Base-by-base conservation (phyloP, 2,797 vertebrate species). In the Channa striata region DNA sequence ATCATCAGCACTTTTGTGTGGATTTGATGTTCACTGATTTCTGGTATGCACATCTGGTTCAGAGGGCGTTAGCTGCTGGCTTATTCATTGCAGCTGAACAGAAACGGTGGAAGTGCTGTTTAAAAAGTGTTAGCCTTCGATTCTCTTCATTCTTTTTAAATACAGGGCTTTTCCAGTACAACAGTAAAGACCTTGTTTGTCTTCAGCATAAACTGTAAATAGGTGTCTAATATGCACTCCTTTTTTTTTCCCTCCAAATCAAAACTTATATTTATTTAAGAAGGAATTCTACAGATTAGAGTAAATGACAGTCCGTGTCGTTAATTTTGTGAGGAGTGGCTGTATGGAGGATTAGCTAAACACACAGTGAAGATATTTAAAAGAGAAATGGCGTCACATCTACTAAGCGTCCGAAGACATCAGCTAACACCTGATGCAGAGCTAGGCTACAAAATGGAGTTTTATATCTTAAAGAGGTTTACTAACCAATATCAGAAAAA, bases 391-490 rank as follows among this genome's bases (percentile, higher is more conserved):
- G 52, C 65, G 68, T 80, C 75, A 70, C 81, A 81, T 89, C 83
- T 82, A 87, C 80, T 81, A 73, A 76, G 52, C 71, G 90, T 93
- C 72, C 84, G 82, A 83, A 82, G 83, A 89, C 64, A 46, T 80
- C 67, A 70, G 81, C 83, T 89, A 92, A 94, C 84, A 85, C 46
- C 68, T 71, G 78, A 85, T 81, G 76, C 74, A 77, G 78, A 89
- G 82, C 80, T 71, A 65, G 77, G 44, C 78, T 64, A 69, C 69
- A 74, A 83, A 80, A 83, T 53, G 63, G 72, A 88, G 89, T 95
- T 94, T 94, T 94, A 87, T 94, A 94, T 92, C 83, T 88, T 47
- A 61, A 90, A 88, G 95, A 87, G 87, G 90, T 92, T 92, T 91
- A 93, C 92, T 94, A 93, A 94, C 91, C 87, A 90, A 84, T 88